Evolutionary conservation across 2,113 vertebrate genomes (phyloP), one percentile per base, ranked within the genome.

Genomic region (Mormyrus lacerda): DNA sequence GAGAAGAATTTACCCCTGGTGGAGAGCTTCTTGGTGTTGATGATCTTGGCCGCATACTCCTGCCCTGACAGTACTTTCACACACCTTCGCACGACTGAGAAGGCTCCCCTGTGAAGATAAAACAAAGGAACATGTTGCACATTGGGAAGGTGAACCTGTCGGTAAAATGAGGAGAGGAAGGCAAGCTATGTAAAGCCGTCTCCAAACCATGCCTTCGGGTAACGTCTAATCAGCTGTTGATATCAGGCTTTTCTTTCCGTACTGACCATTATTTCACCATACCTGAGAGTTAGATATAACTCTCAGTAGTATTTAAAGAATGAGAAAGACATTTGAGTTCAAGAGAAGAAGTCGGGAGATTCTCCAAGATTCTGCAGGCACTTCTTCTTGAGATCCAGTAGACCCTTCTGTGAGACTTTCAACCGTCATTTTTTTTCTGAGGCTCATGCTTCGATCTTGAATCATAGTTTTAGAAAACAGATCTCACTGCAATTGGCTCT

Each of bases 41-140:
- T 98, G 92, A 98, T 98, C 95, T 98, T 98, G 92, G 97, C 97
- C 92, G 97, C 97, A 91, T 97, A 98, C 90, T 98, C 97, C 92
- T 97, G 97, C 8, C 95, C 96, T 82, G 97, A 96, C 85, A 94
- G 94, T 93, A 97, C 96, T 94, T 98, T 98, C 91, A 97, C 95
- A 91, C 97, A 98, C 93, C 97, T 96, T 90, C 97, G 97, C 91
- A 98, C 97, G 93, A 98, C 97, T 87, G 97, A 98, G 92, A 98
- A 98, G 91, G 97, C 97, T 93, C 97, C 97, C 96, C 97, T 98
- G 90, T 73, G 69, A 92, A 61, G 47, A 89, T 5, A 47, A 89
- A 48, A 58, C 92, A 94, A 88, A 93, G 91, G 61, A 11, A 87
- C 1, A 87, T 10, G 58, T 27, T 27, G 76, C 69, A 69, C n/a